A percentile compares a stretch with the other conserved stretches of the same genome.
Conservation (phyloP, 2,888 invertebrate genomes). For the Doris montereyensis region DNA sequence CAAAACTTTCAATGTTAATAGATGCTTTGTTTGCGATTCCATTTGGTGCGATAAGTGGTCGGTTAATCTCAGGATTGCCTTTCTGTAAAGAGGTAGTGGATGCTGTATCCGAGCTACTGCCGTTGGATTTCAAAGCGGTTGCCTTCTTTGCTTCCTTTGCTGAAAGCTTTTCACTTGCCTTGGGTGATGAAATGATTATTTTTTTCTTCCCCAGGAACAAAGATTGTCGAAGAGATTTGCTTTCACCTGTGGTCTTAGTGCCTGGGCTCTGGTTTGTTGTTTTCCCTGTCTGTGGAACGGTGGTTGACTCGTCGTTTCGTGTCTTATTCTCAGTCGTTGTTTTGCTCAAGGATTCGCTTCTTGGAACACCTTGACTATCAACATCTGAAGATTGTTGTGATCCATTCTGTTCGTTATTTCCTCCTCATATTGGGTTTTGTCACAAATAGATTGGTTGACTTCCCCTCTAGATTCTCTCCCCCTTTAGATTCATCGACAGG, state of each 20-base stretch:
- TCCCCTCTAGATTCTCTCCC: no score
- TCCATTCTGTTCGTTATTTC: no score
- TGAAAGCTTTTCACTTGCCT: neutral
- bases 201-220: neutral
- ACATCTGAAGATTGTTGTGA: no score
- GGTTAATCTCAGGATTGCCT: neutral
- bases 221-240: neutral
- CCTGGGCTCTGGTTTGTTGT: no score
- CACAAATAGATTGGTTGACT: no score
- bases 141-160: neutral
- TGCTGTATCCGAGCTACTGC: neutral
- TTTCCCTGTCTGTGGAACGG: no score
- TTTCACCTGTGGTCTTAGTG: neutral
- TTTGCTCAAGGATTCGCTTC: neutral
- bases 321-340: neutral
- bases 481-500: no score
- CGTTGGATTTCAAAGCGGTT: neutral
- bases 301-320: neutral
- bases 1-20: no score
- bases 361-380: neutral
- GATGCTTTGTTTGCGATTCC: neutral
- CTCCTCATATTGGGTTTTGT: no score
- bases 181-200: neutral
- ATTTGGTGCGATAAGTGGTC: no score
- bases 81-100: neutral